Base-by-base conservation (phyloP, 2,888 invertebrate species). In the Celastrina argiolus region DNA sequence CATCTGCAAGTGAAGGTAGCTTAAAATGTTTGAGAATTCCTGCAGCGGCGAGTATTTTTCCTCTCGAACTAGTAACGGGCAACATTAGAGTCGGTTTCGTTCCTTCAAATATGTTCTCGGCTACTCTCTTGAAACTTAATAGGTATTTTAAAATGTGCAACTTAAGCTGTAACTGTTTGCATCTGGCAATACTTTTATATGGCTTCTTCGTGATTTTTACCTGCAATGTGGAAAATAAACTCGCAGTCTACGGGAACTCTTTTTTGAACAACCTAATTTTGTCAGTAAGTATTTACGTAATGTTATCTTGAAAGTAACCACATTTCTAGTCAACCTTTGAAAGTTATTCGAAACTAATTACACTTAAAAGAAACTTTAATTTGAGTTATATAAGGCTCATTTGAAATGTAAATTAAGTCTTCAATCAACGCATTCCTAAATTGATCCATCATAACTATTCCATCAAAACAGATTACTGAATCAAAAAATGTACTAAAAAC, bases 111-210 rank as follows among this genome's bases (percentile, higher is more conserved):
- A 61, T 61, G 61, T 61, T 61, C 61, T 61, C 61, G 61, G 61
- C 36, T 39, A 61, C 61, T 61, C 69, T 63, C 63, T 66, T 64
- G 66, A 65, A 69, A 66, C 66, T 69, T 67, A 69, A 67, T 67
- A 67, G 65, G 67, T 63, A 69, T 65, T 67, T 67, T 67, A 69
- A 65, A 69, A 67, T 65, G 67, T 67, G 65, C 63, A 67, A 69
- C 63, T 67, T 64, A 64, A 59, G 67, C 70, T 68, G 66, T 70
- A 66, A 68, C 68, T 68, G 66, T 68, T 66, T 67, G 67, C 71
- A 66, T 72, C 70, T 69, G 68, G 64, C 65, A 59, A 66, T 65
- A 61, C 61, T 36, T 36, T 61, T 61, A 36, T 61, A 39, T 39
- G 61, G 39, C 61, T 61, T 61, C 14, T 14, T 36, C 61, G 36